phyloP scores from a whole-genome alignment of 2,797 vertebrate species.

The Remorina albescens region DNA sequence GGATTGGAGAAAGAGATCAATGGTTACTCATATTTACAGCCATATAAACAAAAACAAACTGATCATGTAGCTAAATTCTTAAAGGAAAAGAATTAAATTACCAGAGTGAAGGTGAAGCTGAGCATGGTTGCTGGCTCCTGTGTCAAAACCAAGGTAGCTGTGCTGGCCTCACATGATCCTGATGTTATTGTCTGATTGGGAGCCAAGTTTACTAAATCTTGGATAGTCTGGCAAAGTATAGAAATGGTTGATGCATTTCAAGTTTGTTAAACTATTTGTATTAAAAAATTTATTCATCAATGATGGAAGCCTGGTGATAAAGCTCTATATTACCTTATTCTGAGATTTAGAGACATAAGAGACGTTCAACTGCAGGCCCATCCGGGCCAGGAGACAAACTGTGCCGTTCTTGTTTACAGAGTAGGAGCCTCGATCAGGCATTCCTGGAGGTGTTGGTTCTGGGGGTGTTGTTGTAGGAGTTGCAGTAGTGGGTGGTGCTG shows the following conservation, averaged over 20 bases:
- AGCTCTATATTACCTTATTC: constrained; percentile 77
- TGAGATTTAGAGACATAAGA: constrained; percentile 81
- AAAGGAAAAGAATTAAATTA: constrained; percentile 60
- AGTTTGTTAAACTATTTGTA: not conserved
- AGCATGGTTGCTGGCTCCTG: constrained; percentile 75
- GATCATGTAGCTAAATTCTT: not conserved
- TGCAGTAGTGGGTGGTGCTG: constrained; percentile 60
- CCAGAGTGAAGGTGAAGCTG: constrained; percentile 86
- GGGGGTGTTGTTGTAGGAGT: constrained; percentile 60
- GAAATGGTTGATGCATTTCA: not conserved
- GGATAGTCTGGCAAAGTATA: constrained; percentile 69
- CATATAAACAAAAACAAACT: not conserved
- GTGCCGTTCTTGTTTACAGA: constrained; percentile 77
- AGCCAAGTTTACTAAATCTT: constrained; percentile 84
- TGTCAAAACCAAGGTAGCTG: constrained; percentile 80
- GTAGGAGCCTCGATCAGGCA: constrained; percentile 82
- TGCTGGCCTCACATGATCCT: constrained; percentile 84
- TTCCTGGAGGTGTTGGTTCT: constrained; percentile 62
- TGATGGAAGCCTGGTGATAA: not conserved
- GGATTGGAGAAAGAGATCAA: not conserved
- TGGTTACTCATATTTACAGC: not conserved
- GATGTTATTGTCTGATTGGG: constrained; percentile 75
- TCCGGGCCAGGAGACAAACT: constrained; percentile 81
- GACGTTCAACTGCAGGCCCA: constrained; percentile 92
- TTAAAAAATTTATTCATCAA: too few species aligned